A percentile compares a stretch with the other conserved stretches of the same genome.
Evolutionary conservation across 2,888 invertebrate genomes (phyloP).

Genomic region (Sminthurinus aureus): DNA sequence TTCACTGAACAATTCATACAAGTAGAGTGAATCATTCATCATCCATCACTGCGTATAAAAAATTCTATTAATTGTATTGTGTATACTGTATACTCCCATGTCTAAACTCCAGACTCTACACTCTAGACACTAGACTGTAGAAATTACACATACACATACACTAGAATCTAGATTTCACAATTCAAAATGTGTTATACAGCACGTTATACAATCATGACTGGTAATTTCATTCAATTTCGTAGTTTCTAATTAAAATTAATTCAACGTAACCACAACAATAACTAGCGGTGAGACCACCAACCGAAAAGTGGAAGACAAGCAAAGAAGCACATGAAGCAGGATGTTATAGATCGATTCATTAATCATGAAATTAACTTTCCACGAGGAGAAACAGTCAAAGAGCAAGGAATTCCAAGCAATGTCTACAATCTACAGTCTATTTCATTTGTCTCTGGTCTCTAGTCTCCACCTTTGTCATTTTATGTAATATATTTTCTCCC

Average conservation of each 20-base stretch:
- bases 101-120: neutral
- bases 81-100: neutral
- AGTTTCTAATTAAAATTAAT: neutral
- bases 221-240: neutral
- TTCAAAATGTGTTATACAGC: too few species aligned
- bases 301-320: neutral
- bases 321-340: neutral
- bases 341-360: constrained; percentile 10
- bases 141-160: neutral
- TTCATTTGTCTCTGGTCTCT: neutral
- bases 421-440: neutral
- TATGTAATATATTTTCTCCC: neutral
- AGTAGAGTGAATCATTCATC: neutral
- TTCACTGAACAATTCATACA: neutral
- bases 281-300: neutral
- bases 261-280: neutral
- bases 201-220: too few species aligned
- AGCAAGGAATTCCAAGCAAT: neutral
- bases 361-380: constrained; percentile 6
- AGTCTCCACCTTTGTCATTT: neutral
- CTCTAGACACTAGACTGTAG: neutral
- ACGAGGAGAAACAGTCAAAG: neutral
- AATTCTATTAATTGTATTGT: neutral
- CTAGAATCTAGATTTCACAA: too few species aligned
- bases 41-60: neutral